These are phyloP conservation scores for Onychostruthus taczanowskii DNA, from an alignment of 2,113 vertebrate species.

Conservation along the genomic window DNA sequence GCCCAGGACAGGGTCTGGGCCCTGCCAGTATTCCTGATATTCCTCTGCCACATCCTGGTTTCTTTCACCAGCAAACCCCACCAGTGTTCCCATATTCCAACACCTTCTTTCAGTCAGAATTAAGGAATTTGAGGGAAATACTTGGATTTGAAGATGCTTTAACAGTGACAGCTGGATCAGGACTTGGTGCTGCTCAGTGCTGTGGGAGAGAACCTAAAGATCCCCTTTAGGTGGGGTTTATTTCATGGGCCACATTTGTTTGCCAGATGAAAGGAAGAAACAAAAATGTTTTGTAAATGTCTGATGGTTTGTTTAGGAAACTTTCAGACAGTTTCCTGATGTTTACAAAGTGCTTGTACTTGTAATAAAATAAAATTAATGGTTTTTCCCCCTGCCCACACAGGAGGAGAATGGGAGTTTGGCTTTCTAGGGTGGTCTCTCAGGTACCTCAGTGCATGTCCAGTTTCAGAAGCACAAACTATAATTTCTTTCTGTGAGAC, in stretches of 20 bases:
- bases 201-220: background rate
- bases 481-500: background rate
- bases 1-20: background rate
- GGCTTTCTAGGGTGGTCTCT: background rate
- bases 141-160: background rate
- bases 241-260: background rate
- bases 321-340: background rate
- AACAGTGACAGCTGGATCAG: background rate
- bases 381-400: background rate
- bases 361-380: background rate
- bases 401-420: background rate
- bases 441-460: background rate
- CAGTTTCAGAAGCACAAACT: background rate
- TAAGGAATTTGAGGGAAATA: background rate
- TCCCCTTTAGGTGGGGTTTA: background rate
- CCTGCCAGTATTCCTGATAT: background rate
- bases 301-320: background rate
- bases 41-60: background rate
- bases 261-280: slow-evolving; percentile 1
- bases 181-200: background rate
- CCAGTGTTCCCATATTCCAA: rapidly evolving
- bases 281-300: background rate
- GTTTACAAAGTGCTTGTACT: background rate
- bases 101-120: background rate
- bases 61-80: background rate